Evolutionary conservation across 2,797 vertebrate species (phyloP).

Genomic region (Enteromius trimaculatus): DNA sequence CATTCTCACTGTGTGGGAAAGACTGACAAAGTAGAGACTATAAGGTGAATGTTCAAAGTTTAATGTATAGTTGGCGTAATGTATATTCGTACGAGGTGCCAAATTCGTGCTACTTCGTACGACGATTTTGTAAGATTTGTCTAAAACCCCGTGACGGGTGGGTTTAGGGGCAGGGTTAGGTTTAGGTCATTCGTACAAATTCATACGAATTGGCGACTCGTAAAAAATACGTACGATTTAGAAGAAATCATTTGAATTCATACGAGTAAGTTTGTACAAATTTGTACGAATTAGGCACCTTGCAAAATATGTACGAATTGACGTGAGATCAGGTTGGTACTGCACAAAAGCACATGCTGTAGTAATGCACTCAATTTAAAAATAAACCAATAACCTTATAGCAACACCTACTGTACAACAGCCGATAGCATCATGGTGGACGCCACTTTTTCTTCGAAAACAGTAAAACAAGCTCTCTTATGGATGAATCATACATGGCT

Average conservation of each 20-base stretch:
- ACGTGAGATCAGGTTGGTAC: background rate
- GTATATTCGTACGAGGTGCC: too few relatives aligned
- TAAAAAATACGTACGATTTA: too few relatives aligned
- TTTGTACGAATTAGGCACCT: too few relatives aligned
- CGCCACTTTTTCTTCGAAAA: background rate
- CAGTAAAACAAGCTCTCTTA: background rate
- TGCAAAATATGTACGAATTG: background rate
- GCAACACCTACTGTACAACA: background rate
- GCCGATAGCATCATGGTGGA: too few relatives aligned
- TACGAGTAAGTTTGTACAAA: too few relatives aligned
- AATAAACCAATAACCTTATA: background rate
- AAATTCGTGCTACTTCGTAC: too few relatives aligned
- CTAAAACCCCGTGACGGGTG: too few relatives aligned
- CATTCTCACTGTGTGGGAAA: background rate
- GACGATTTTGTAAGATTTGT: too few relatives aligned
- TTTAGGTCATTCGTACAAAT: too few relatives aligned
- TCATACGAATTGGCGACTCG: too few relatives aligned
- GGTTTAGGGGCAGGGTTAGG: too few relatives aligned
- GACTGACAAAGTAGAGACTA: background rate
- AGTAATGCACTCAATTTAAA: background rate
- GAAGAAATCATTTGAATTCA: too few relatives aligned
- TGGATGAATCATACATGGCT: slow-evolving; percentile 23
- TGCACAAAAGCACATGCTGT: background rate
- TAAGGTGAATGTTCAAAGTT: slow-evolving; percentile 36
- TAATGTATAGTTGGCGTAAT: background rate